Evolutionary conservation across 2,797 vertebrate species (phyloP), one percentile per base, ranked within the genome.

Genomic region (Peromyscus attwateri): DNA sequence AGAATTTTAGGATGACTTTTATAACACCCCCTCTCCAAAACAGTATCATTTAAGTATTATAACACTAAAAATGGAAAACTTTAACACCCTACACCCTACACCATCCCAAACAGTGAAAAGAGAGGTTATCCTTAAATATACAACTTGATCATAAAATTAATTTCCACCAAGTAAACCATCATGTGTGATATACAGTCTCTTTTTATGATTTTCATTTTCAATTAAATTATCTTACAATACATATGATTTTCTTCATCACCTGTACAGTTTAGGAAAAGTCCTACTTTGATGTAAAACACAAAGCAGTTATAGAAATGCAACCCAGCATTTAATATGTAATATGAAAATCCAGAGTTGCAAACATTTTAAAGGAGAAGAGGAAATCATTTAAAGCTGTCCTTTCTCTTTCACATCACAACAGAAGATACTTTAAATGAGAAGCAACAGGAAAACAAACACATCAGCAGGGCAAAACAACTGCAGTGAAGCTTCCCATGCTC

Each of bases 111-210:
- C 60, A 94, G 40, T 95, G 82, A 84, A 31, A 89, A 4, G 4
- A 27, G 64, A 60, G 6, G 0, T 62, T 84, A 83, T 87, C 8
- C 25, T 94, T 95, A 79, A 43, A 87, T 82, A 89, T 19, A 95
- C 94, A 97, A 93, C 21, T 76, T 94, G n/a, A 75, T 93, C 14
- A 25, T 37, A 77, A 95, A 57, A 92, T 96, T 77, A 84, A 70
- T 70, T 88, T 89, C 71, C 49, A 93, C 46, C 87, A 89, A 87
- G 3, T 31, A 43, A 85, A 75, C 66, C 55, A 7, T 66, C 17
- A 93, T 19, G 27, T 83, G 19, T 75, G 16, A 79, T 55, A 82
- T 82, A 12, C 9, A 92, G 2, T 60, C 17, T 55, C 3, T 87
- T 92, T 95, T 87, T 46, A 76, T 31, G 57, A 89, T 70, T 92